These are phyloP conservation scores for Temnothorax rugatulus DNA, from an alignment of 2,888 invertebrate species.

Conservation along the genomic window DNA sequence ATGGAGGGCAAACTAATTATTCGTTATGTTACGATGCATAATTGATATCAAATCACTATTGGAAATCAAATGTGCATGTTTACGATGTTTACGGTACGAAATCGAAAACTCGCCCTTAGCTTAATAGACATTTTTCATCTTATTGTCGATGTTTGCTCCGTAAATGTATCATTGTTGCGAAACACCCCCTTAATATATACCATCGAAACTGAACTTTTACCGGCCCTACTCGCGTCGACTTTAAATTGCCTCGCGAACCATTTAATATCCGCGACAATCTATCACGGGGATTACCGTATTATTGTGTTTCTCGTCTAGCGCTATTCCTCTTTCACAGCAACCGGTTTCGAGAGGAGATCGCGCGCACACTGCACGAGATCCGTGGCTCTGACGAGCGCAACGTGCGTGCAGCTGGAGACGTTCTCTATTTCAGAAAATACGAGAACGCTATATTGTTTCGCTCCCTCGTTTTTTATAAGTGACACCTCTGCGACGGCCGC, in stretches of 20 bases:
- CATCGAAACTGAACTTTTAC: neutral
- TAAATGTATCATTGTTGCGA: neutral
- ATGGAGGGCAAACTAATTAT: slow-evolving; percentile 37
- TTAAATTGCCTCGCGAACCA: neutral
- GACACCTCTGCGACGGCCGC: neutral
- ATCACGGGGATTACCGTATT: slow-evolving; percentile 47
- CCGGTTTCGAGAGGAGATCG: slow-evolving; percentile 56
- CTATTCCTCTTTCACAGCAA: slow-evolving; percentile 60
- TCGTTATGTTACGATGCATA: slow-evolving; percentile 13
- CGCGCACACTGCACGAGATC: slow-evolving; percentile 17
- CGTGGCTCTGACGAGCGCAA: slow-evolving; percentile 28
- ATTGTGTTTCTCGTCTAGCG: slow-evolving; percentile 34
- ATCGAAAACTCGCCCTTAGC: neutral
- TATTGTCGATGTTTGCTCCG: neutral
- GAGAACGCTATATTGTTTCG: slow-evolving; percentile 53
- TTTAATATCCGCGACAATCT: slow-evolving; percentile 58
- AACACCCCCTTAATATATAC: neutral
- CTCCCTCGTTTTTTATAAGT: neutral
- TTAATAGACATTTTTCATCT: neutral
- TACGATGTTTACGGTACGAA: neutral
- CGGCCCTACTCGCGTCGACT: too few relatives aligned
- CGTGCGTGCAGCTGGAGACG: slow-evolving; percentile 20
- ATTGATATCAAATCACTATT: slow-evolving; percentile 36
- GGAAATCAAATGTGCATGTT: neutral
- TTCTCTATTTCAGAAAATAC: slow-evolving; percentile 60